Evolutionary conservation across 2,888 invertebrate genomes (phyloP).

Genomic region (Tridacna crocea): DNA sequence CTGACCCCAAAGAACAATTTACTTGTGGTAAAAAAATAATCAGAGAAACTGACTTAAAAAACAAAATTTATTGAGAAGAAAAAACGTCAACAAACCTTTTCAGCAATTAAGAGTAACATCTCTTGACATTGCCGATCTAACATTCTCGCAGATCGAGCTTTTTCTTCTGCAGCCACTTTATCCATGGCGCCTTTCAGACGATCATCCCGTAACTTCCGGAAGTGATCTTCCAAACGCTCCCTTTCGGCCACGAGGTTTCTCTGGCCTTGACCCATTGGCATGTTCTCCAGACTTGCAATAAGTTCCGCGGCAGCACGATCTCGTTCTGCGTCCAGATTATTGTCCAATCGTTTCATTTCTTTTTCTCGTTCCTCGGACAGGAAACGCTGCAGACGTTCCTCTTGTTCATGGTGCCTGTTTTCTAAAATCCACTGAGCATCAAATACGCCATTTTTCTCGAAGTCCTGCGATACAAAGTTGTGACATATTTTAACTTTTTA

Average conservation of each 20-base stretch:
- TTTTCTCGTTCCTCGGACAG: slow-evolving; percentile 79
- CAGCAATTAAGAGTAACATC: slow-evolving; percentile 81
- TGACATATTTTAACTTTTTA: too few relatives aligned
- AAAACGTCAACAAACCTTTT: slow-evolving; percentile 68
- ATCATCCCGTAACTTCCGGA: slow-evolving; percentile 74
- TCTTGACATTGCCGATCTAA: slow-evolving; percentile 81
- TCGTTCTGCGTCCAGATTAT: slow-evolving; percentile 72
- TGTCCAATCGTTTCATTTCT: slow-evolving; percentile 75
- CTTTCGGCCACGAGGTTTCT: slow-evolving; percentile 72
- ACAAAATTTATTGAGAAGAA: background rate
- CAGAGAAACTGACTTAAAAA: too few relatives aligned
- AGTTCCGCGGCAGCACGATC: slow-evolving; percentile 78
- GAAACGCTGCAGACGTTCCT: slow-evolving; percentile 90
- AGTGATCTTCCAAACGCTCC: slow-evolving; percentile 79
- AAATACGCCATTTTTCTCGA: slow-evolving; percentile 85
- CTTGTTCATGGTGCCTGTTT: slow-evolving; percentile 98
- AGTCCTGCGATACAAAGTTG: slow-evolving; percentile 88
- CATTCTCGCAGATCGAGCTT: slow-evolving; percentile 81
- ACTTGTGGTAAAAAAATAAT: too few relatives aligned
- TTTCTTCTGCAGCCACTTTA: slow-evolving; percentile 81
- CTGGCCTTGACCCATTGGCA: slow-evolving; percentile 67
- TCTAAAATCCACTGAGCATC: slow-evolving; percentile 94
- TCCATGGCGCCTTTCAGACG: slow-evolving; percentile 74
- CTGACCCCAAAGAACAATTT: too few relatives aligned
- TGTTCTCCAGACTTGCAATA: slow-evolving; percentile 71